These are phyloP conservation scores for Myrmecobius fasciatus DNA, from an alignment of 2,113 vertebrate species.

Conservation along the genomic window DNA sequence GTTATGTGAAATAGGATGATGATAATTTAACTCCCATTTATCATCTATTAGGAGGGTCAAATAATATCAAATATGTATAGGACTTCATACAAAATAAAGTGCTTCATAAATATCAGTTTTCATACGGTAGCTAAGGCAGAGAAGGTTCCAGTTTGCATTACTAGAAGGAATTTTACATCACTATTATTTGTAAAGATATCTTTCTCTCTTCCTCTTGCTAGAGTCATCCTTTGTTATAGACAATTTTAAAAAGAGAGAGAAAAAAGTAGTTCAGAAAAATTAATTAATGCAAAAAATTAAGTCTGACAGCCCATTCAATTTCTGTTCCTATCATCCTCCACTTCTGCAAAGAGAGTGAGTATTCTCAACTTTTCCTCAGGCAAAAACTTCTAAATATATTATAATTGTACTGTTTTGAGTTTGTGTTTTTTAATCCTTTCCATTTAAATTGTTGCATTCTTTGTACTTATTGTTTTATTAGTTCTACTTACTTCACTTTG, in stretches of 20 bases:
- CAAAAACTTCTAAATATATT: neutral
- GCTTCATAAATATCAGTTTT: neutral
- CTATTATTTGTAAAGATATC: neutral
- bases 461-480: neutral
- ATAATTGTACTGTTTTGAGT: neutral
- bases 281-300: neutral
- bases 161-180: neutral
- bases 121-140: too few species aligned
- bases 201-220: neutral
- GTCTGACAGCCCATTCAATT: neutral
- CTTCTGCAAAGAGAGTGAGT: neutral
- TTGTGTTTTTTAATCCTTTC: neutral
- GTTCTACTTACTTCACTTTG: neutral
- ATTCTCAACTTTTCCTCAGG: neutral
- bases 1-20: too few species aligned
- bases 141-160: neutral
- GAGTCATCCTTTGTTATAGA: neutral
- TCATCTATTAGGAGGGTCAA: neutral
- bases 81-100: neutral
- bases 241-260: neutral
- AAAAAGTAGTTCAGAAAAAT: too few species aligned
- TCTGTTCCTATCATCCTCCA: neutral
- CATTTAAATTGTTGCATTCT: neutral
- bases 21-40: too few species aligned
- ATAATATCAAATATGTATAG: neutral